Percentiles rank a stretch among this genome's conserved stretches.
phyloP scores from a whole-genome alignment of 2,113 vertebrate species.

The Danio rerio region GRCz12tu NC_133184.1:25434001-25434500 shows the following conservation, averaged over 20 bases:
- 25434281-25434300: slow-evolving; percentile 34
- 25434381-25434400: slow-evolving; percentile 94
- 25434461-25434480: slow-evolving; percentile 97
- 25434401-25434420: slow-evolving; percentile 98
- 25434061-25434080: no score
- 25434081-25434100: no score
- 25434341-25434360: slow-evolving; percentile 91
- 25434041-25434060: no score
- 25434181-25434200: slow-evolving; percentile 93
- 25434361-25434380: slow-evolving; percentile 93
- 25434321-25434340: neutral
- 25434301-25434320: neutral
- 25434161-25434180: slow-evolving; percentile 92
- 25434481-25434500: slow-evolving; percentile 77
- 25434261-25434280: slow-evolving; percentile 91
- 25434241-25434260: slow-evolving; percentile 98
- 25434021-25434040: no score
- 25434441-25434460: slow-evolving; percentile 95
- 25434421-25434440: slow-evolving; percentile 93
- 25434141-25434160: neutral
- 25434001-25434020: no score
- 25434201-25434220: slow-evolving; percentile 91
- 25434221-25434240: slow-evolving; percentile 90
- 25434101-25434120: no score
- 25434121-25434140: neutral